These are phyloP conservation scores for Puffinus mauretanicus DNA, from an alignment of 2,113 vertebrate genomes.

Conservation along the genomic window DNA sequence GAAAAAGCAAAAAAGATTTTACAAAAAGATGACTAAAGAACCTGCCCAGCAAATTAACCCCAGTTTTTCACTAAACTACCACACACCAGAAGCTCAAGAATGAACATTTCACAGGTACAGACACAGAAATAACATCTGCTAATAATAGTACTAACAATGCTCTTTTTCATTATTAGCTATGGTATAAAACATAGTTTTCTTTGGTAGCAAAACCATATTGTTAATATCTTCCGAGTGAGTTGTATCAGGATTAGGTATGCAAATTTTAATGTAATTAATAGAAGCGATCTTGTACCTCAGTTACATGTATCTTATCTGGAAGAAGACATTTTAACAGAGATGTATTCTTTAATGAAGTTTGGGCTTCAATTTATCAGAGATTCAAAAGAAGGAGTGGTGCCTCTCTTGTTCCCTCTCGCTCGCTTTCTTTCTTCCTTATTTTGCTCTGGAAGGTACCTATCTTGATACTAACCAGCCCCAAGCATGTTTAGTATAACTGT, in stretches of 20 bases:
- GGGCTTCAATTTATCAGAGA: background rate
- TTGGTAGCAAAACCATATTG: background rate
- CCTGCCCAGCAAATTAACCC: background rate
- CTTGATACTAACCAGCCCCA: conserved; percentile 26
- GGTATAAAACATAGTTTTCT: background rate
- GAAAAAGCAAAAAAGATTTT: background rate
- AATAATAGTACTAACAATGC: background rate
- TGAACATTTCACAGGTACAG: background rate
- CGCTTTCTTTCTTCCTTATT: background rate
- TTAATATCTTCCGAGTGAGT: background rate
- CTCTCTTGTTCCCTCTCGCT: background rate
- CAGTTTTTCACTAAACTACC: background rate
- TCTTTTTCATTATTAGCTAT: background rate
- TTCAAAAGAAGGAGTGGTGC: background rate
- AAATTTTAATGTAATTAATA: background rate
- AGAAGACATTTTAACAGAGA: background rate
- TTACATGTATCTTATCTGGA: background rate
- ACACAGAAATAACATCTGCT: background rate
- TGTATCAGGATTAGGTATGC: background rate
- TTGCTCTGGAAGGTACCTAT: conserved; percentile 11
- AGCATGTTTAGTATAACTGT: conserved; percentile 37
- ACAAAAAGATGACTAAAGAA: background rate
- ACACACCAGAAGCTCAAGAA: background rate
- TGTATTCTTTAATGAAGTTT: conserved; percentile 3
- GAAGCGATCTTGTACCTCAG: background rate